Base-by-base conservation (phyloP, 2,888 invertebrate genomes). In the Calameuta idolon region DNA sequence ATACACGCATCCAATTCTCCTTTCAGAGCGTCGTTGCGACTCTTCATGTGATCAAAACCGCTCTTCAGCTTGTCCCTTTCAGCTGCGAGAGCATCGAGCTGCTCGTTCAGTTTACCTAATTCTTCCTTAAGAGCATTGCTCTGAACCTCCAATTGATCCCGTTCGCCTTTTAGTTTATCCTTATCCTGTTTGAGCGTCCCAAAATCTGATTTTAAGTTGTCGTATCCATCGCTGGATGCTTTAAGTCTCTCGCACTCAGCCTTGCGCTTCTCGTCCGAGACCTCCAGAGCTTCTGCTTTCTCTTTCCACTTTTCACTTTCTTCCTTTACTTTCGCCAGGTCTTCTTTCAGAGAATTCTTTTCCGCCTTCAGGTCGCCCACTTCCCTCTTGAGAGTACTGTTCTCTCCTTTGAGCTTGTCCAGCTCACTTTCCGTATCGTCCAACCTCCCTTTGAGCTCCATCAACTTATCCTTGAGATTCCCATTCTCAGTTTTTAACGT, bases 331-430 rank as follows among this genome's bases (percentile, higher is more conserved):
- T 73, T 31, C n/a, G 77, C 81, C 69, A 84, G 76, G 76, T 83
- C 35, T n/a, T 11, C 69, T 40, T 34, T 12, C 23, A 55, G 23
- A 55, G 55, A 55, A 69, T 79, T 77, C 69, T 81, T 79, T 74
- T 81, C 81, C 33, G 69, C 75, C 31, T 76, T 79, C 69, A 84
- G 40, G 77, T 77, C 79, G n/a, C 82, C 76, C 30, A 81, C 75
- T 33, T 84, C 85, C 3, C 75, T 76, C 23, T 9, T 69, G 55
- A 84, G 69, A 37, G 55, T 69, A n/a, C 80, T 83, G 69, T 80
- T 81, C 77, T 85, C 83, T 35, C 69, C 73, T 40, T 83, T 83
- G 12, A 79, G 68, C 15, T 82, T 81, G 11, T 82, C 82, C 79
- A 83, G 73, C 75, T 85, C 83, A 30, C 55, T 55, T 23, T 55